A percentile compares a stretch with the other conserved stretches of the same genome.
Conservation (phyloP, 2,113 vertebrate genomes). For the Scomber scombrus region DNA sequence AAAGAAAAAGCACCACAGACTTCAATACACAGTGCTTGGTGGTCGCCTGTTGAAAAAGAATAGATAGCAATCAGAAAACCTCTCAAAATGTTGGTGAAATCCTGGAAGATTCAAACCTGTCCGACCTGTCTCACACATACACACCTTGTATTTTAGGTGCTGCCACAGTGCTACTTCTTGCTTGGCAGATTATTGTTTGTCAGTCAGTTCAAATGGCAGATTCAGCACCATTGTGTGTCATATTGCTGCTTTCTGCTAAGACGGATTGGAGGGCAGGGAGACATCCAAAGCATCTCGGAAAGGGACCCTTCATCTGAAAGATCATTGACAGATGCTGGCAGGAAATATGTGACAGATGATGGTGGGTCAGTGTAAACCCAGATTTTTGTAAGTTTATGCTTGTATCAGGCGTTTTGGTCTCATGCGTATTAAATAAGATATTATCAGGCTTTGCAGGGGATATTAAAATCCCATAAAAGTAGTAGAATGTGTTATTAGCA, state of each 20-base stretch:
- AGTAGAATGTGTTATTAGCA: constrained; percentile 58
- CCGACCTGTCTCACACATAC: not conserved
- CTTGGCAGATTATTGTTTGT: constrained; percentile 10
- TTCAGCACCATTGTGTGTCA: constrained; percentile 6
- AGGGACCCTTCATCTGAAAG: constrained; percentile 3
- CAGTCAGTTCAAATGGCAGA: constrained; percentile 15
- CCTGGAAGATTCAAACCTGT: constrained; percentile 35
- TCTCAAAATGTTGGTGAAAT: constrained; percentile 38
- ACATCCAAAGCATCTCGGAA: constrained; percentile 5
- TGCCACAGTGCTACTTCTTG: too few species aligned
- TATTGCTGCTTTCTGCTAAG: constrained; percentile 3
- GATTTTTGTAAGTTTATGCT: constrained; percentile 21
- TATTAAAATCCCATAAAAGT: constrained; percentile 55
- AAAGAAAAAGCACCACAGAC: constrained; percentile 7
- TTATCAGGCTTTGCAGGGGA: constrained; percentile 41
- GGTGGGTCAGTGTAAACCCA: constrained; percentile 29
- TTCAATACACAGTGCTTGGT: constrained; percentile 4
- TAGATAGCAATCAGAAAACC: constrained; percentile 36
- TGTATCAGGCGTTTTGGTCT: constrained; percentile 8
- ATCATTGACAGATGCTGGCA: constrained; percentile 8
- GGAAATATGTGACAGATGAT: constrained; percentile 24
- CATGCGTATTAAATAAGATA: constrained; percentile 46
- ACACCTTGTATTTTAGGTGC: too few species aligned
- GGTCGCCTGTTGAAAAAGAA: constrained; percentile 22
- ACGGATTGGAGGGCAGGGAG: constrained; percentile 1